These are phyloP conservation scores for Camelus dromedarius DNA, from an alignment of 2,113 vertebrate genomes.

Conservation along the genomic window DNA sequence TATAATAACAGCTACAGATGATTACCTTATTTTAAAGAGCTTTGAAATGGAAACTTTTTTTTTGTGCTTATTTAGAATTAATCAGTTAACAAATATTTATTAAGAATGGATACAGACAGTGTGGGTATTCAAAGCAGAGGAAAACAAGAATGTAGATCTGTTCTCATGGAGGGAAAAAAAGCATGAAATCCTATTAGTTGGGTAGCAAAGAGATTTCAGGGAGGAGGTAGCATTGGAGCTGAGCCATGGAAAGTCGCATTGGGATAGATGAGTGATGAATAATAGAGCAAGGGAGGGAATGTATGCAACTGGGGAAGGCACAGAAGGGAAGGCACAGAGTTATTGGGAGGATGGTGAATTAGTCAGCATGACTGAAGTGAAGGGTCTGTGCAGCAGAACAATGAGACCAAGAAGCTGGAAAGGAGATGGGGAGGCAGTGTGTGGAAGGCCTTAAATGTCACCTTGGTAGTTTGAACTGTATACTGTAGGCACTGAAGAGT, in stretches of 20 bases:
- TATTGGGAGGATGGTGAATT: background rate
- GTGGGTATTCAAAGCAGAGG: background rate
- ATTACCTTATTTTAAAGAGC: constrained; percentile 53
- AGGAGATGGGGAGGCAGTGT: background rate
- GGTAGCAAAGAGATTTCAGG: background rate
- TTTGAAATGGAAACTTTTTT: background rate
- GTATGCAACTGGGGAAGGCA: background rate
- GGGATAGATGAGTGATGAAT: background rate
- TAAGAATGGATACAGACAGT: background rate
- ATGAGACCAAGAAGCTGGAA: background rate
- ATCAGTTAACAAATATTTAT: constrained; percentile 44
- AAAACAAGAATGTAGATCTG: constrained; percentile 8
- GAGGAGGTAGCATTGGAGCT: constrained; percentile 11
- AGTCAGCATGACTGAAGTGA: background rate
- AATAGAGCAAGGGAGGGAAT: background rate
- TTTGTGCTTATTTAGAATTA: constrained; percentile 16
- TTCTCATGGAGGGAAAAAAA: background rate
- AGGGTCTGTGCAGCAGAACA: background rate
- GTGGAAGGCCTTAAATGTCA: background rate
- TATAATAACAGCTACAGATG: constrained; percentile 19
- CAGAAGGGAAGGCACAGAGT: background rate
- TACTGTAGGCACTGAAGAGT: background rate
- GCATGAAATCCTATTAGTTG: background rate
- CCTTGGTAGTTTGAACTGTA: background rate
- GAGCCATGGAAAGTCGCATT: background rate